phyloP scores from a whole-genome alignment of 2,888 invertebrate genomes.

The Cosmorhoe ocellata region DNA sequence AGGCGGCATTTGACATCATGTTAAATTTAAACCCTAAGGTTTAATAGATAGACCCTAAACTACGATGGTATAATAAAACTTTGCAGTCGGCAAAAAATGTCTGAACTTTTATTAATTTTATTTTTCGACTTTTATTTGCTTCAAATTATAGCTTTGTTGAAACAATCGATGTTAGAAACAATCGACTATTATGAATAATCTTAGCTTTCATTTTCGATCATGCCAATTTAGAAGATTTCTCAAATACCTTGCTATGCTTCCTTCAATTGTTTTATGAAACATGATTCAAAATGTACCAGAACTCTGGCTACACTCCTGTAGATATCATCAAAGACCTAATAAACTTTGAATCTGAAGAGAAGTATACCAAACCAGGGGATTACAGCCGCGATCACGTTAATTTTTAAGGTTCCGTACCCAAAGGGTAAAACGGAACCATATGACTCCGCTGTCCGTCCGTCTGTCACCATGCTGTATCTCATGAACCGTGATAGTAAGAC shows the following conservation, averaged over 20 bases:
- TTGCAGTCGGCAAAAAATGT: background rate
- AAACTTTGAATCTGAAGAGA: no score
- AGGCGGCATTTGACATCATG: background rate
- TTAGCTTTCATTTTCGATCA: constrained; percentile 25
- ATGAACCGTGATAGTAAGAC: no score
- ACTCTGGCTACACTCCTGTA: no score
- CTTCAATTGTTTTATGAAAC: background rate
- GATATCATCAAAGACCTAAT: no score
- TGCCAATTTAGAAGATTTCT: constrained; percentile 10
- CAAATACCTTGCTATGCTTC: background rate
- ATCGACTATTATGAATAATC: constrained; percentile 16
- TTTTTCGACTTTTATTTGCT: constrained; percentile 26
- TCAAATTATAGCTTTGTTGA: constrained; percentile 27
- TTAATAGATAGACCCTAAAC: constrained; percentile 1
- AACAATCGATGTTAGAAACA: constrained; percentile 31
- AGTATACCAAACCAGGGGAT: no score
- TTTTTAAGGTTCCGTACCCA: no score
- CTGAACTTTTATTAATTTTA: constrained; percentile 25
- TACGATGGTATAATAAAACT: background rate
- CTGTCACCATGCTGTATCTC: no score
- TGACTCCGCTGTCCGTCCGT: no score
- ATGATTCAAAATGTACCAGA: no score
- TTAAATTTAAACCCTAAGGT: constrained; percentile 12
- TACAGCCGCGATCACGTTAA: no score
- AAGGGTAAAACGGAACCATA: no score